A percentile compares a stretch with the other conserved stretches of the same genome.
phyloP scores from a whole-genome alignment of 30 jellyfish, hydroid and myxozoan genomes.

The Aurelia aurita complex sp. Pacific region DNA sequence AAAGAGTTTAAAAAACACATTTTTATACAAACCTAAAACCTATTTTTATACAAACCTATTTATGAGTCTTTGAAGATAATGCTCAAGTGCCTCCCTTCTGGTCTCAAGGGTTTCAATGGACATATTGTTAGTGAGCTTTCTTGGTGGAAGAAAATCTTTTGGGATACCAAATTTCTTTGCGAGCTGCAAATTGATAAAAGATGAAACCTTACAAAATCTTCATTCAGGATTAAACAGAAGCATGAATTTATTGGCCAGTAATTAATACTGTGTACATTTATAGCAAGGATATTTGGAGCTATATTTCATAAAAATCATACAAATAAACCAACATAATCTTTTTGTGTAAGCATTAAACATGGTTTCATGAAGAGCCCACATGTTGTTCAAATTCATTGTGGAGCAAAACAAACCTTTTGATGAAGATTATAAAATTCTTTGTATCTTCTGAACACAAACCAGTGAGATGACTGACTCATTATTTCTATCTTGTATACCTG shows the following conservation, averaged over 20 bases:
- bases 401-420: constrained; percentile 55
- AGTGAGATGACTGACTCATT: constrained; percentile 89
- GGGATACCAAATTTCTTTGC: constrained; percentile 75
- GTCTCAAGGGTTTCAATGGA: constrained; percentile 78
- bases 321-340: too few species aligned
- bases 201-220: too few species aligned
- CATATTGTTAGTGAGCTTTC: constrained; percentile 81
- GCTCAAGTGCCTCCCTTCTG: constrained; percentile 94
- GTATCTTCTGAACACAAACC: constrained; percentile 94
- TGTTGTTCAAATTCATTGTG: background rate
- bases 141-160: constrained; percentile 91
- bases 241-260: too few species aligned
- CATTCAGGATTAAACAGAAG: too few species aligned
- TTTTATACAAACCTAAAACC: constrained; percentile 48
- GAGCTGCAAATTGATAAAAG: constrained; percentile 29
- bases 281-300: too few species aligned
- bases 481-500: constrained; percentile 93
- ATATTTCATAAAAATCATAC: too few species aligned
- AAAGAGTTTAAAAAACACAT: too few species aligned
- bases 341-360: too few species aligned
- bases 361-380: background rate
- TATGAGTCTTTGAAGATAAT: constrained; percentile 82
- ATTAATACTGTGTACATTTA: too few species aligned
- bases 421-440: constrained; percentile 83
- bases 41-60: constrained; percentile 62